A percentile compares a stretch with the other conserved stretches of the same genome.
These are phyloP conservation scores for Halcyon senegalensis DNA, from an alignment of 2,113 vertebrate species.

Conservation along the genomic window DNA sequence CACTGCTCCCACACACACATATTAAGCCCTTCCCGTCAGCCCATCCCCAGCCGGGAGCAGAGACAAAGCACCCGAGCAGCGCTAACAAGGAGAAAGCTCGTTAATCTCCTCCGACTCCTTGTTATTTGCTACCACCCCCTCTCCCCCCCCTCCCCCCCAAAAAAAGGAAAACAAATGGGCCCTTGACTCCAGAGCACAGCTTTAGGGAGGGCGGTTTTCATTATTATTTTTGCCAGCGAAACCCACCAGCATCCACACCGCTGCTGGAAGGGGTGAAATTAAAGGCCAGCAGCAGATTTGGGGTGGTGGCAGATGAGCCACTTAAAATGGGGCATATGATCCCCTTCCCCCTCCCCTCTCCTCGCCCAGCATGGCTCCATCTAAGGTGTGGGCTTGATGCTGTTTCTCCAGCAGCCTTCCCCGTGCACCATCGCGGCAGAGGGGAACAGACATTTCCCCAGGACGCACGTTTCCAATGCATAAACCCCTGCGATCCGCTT, in stretches of 20 bases:
- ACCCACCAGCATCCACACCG: not conserved
- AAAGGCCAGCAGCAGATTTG: not conserved
- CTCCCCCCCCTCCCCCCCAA: not conserved
- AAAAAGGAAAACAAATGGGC: not conserved
- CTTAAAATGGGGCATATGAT: slow-evolving; percentile 26
- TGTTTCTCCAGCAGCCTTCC: not conserved
- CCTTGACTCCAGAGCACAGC: not conserved
- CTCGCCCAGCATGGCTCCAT: not conserved
- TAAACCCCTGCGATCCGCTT: not conserved
- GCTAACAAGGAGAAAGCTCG: not conserved
- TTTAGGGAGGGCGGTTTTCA: not conserved
- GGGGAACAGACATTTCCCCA: not conserved
- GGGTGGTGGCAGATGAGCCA: not conserved
- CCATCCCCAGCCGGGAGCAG: not conserved
- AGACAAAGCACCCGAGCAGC: slow-evolving; percentile 45
- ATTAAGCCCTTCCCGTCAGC: not conserved
- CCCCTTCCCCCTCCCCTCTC: not conserved
- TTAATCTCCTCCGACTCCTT: not conserved
- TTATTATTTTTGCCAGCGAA: not conserved
- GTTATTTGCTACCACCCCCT: not conserved
- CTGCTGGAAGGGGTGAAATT: not conserved
- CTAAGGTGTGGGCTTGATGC: not conserved
- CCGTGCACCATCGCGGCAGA: not conserved
- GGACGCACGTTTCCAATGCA: not conserved
- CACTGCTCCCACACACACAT: not conserved